phyloP scores from a whole-genome alignment of 2,113 vertebrate genomes.

The Calonectris borealis region DNA sequence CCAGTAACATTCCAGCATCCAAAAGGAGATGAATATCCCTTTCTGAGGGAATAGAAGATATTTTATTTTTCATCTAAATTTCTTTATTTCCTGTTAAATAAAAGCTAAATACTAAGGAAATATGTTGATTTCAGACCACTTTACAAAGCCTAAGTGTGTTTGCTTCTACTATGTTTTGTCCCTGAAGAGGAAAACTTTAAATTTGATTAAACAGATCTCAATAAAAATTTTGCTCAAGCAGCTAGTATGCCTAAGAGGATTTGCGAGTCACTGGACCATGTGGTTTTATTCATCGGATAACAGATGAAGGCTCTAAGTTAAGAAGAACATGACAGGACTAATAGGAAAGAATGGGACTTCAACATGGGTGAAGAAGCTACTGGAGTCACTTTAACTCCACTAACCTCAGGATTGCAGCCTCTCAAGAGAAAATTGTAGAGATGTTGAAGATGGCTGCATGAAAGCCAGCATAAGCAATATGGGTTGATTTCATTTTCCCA shows the following conservation, averaged over 20 bases:
- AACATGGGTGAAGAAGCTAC: neutral
- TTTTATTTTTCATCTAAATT: neutral
- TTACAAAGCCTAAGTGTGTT: neutral
- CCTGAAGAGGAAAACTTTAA: neutral
- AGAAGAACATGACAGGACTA: neutral
- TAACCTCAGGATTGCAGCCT: neutral
- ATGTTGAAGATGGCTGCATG: rapidly evolving
- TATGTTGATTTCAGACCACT: neutral
- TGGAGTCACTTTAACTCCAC: neutral
- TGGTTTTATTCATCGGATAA: neutral
- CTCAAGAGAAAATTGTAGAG: neutral
- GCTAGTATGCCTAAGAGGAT: neutral
- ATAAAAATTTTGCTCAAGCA: neutral
- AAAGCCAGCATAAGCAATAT: neutral
- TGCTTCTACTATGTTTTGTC: neutral
- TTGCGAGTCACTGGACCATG: neutral
- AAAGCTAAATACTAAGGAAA: neutral
- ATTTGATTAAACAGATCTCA: neutral
- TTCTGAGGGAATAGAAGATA: neutral
- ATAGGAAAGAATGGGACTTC: neutral
- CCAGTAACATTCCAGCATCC: neutral
- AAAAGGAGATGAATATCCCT: neutral
- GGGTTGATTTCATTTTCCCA: neutral
- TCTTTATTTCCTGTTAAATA: neutral
- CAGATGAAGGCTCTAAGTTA: neutral